These are phyloP conservation scores for Bradypodion pumilum DNA, from an alignment of 2,797 vertebrate genomes.

Conservation along the genomic window DNA sequence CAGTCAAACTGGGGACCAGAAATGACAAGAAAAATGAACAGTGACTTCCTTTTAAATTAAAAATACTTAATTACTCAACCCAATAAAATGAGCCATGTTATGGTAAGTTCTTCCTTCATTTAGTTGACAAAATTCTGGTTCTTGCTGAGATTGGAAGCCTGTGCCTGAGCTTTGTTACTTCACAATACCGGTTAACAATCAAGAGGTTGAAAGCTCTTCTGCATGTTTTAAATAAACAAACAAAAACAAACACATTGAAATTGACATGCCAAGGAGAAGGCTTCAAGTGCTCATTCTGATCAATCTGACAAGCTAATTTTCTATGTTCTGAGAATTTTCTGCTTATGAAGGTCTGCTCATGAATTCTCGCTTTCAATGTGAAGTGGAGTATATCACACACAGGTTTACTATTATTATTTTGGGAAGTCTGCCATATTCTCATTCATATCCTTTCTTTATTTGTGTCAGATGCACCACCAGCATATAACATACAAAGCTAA, in stretches of 20 bases:
- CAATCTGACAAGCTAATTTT: not conserved
- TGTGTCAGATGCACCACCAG: too few relatives aligned
- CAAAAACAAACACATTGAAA: not conserved
- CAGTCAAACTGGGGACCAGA: not conserved
- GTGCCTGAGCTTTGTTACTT: not conserved
- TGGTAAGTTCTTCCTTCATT: not conserved
- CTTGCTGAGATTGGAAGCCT: not conserved
- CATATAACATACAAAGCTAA: too few relatives aligned
- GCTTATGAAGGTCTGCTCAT: too few relatives aligned
- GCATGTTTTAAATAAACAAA: not conserved
- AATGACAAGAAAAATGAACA: conserved; percentile 4
- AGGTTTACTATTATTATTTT: too few relatives aligned
- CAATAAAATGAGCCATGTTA: not conserved
- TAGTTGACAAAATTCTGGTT: not conserved
- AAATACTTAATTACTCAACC: not conserved
- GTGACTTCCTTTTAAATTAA: not conserved
- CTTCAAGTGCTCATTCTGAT: not conserved
- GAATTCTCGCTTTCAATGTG: too few relatives aligned
- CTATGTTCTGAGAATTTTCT: not conserved
- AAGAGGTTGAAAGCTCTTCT: not conserved
- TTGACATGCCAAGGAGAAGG: not conserved
- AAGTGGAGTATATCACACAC: too few relatives aligned
- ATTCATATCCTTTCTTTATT: too few relatives aligned
- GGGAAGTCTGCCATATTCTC: too few relatives aligned
- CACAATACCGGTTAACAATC: not conserved